Evolutionary conservation across 2,113 vertebrate species (phyloP), one percentile per base, ranked within the genome.

Genomic region (Hepsetus odoe): DNA sequence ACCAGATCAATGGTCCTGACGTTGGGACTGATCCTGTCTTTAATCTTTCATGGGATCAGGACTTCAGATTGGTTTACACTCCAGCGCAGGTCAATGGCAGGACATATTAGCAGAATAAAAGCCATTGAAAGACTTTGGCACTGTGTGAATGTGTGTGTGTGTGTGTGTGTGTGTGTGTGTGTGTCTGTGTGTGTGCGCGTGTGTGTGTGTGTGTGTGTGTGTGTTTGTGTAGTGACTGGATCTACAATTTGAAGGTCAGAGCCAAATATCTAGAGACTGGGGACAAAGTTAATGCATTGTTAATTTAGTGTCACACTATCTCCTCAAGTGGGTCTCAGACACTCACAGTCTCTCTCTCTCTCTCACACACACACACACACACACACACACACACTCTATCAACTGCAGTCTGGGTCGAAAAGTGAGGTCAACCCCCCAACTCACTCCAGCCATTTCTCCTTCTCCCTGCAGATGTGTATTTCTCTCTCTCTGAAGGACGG

Each of bases 261-360:
- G 74, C 58, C 42, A 82, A 80, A 71, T 73, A 82, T 82, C 80
- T 76, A 42, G 80, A 82, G 77, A 80, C 73, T 18, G 13, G 66
- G 28, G 33, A 72, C 44, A 81, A 42, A 82, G 80, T 82, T 85
- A 82, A 82, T 85, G 80, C 83, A 85, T 85, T 85, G 83, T 85
- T 85, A 82, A 85, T 82, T 85, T 65, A 77, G 74, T 77, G 80
- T 74, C 70, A 85, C 77, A 80, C 77, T 77, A 83, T 83, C 82
- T 74, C 49, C 70, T 62, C 82, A 74, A 73, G 77, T 73, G 77
- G 70, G 16, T 69, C 59, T 74, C 22, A 72, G 42, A 44, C 42
- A 44, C 42, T 44, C 59, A 49, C 38, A 70, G 33, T 64, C 26
- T 42, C 69, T 49, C 64, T 74, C 35, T 40, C 74, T 33, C 53